Base-by-base conservation (phyloP, 2,113 vertebrate genomes). In the Seriola rivoliana region DNA sequence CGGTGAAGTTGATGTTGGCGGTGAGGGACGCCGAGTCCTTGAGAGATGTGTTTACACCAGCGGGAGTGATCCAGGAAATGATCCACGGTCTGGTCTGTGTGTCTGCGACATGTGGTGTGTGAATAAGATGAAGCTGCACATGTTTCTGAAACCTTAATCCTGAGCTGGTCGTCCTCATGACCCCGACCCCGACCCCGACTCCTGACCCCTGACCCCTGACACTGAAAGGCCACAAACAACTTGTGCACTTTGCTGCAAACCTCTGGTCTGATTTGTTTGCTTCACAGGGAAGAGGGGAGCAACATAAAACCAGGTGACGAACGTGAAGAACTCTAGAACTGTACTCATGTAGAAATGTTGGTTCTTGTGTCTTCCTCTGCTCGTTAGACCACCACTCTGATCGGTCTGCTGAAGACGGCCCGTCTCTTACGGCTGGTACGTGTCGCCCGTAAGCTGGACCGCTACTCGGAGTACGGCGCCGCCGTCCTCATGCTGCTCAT, bases 401-500 rank as follows among this genome's bases (percentile, higher is more conserved):
- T 99, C 77, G 98, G 98, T 73, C 96, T 99, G 78, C 92, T 99
- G 81, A 99, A 99, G 95, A 99, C 98, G 32, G 98, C 98, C 23
- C 95, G 98, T 42, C 96, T 99, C 38, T 93, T 99, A 19, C 96
- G 98, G 55, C 93, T 99, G 90, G 98, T 99, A 64, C 95, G 98
- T 48, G 98, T 99, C 21, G 98, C 98, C 73, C 96, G 98, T 36
- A 99, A 99, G 87, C 86, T 99, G 92, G 98, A 99, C 91, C 97
- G 98, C 67, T 99, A 99, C 46, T 99, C 98, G 0, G 98, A 99
- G 94, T 99, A 99, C 0, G 98, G 98, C 0, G 98, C 98, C 16
- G 98, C 98, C 16, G 98, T 99, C 78, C 96, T 99, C 57, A 98
- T 99, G 97, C 96, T 99, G 59, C 96, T 99, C 60, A 99, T 99